Evolutionary conservation across 2,888 invertebrate genomes (phyloP).

Genomic region (Synergus itoensis): DNA sequence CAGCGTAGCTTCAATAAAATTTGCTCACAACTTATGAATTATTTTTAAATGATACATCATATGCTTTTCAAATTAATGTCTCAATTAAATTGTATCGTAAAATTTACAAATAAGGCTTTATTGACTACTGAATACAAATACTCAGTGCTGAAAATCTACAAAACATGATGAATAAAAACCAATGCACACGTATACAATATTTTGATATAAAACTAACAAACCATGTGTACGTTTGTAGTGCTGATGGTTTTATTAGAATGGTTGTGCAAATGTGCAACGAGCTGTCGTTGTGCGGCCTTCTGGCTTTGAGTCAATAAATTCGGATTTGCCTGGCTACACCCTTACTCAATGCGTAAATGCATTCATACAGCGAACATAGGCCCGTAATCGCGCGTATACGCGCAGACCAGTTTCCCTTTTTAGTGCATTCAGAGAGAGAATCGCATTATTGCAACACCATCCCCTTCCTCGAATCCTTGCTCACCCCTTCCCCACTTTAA

Average conservation of each 20-base stretch:
- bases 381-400: constrained; percentile 45
- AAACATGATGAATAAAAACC: not conserved
- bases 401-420: constrained; percentile 65
- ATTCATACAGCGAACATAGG: constrained; percentile 33
- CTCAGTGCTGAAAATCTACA: not conserved
- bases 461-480: constrained; percentile 44
- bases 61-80: not conserved
- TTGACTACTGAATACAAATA: not conserved
- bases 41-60: not conserved
- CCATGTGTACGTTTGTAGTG: not conserved
- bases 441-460: constrained; percentile 71
- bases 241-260: constrained; percentile 5
- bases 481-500: not conserved
- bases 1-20: too few relatives aligned
- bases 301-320: constrained; percentile 56
- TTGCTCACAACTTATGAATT: too few relatives aligned
- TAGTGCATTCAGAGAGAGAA: constrained; percentile 71
- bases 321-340: constrained; percentile 49
- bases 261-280: constrained; percentile 2
- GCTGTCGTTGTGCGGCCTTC: not conserved
- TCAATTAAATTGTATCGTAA: not conserved
- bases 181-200: not conserved
- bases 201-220: not conserved
- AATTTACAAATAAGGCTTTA: not conserved
- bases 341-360: constrained; percentile 40